Conservation (phyloP, 2,888 invertebrate species). For the Pyrocoelia pectoralis region DNA sequence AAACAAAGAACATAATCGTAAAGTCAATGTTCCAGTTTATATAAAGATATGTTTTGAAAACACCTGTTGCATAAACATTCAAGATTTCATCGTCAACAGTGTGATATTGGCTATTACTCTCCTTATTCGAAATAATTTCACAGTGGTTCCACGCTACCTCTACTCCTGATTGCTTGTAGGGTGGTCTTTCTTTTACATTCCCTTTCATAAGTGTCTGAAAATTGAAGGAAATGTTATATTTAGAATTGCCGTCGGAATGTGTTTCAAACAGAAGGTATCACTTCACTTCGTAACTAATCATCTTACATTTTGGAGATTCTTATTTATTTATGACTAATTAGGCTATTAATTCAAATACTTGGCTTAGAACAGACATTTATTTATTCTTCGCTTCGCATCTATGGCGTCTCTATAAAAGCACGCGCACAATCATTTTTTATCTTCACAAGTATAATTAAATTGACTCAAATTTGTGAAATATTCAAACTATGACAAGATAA, state of each 20-base stretch:
- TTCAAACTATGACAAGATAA: no score
- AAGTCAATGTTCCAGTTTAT: slow-evolving; percentile 33
- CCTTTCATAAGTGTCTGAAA: background rate
- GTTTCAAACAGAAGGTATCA: background rate
- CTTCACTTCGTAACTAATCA: background rate
- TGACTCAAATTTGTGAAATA: no score
- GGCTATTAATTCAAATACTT: background rate
- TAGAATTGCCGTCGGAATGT: background rate
- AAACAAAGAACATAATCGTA: slow-evolving; percentile 22
- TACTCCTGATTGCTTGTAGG: slow-evolving; percentile 40
- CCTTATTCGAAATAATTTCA: slow-evolving; percentile 39
- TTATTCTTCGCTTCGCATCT: no score
- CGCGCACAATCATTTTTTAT: no score
- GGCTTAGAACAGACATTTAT: no score
- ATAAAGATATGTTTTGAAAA: slow-evolving; percentile 38
- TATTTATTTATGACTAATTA: slow-evolving; percentile 1
- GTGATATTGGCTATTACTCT: slow-evolving; percentile 40
- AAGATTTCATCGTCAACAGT: slow-evolving; percentile 35
- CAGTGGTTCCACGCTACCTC: slow-evolving; percentile 37
- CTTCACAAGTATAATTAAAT: no score
- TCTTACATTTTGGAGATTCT: background rate
- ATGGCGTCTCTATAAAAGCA: no score
- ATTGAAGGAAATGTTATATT: slow-evolving; percentile 11
- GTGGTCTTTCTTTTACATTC: slow-evolving; percentile 34
- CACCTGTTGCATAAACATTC: slow-evolving; percentile 30